Evolutionary conservation across 2,797 vertebrate genomes (phyloP).

Genomic region (Pogoniulus pusillus): DNA sequence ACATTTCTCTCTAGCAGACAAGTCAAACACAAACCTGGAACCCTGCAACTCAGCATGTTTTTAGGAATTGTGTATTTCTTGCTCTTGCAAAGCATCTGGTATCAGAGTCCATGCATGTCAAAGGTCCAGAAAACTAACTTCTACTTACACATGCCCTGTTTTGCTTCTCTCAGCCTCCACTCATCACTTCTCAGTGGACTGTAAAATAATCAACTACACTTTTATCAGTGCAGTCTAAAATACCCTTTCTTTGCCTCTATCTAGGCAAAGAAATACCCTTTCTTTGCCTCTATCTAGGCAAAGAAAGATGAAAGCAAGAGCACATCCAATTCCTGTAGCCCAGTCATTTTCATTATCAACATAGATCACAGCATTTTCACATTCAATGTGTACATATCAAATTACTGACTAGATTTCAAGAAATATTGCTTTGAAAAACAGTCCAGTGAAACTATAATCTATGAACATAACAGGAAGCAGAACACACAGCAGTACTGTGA

Average conservation of each 20-base stretch:
- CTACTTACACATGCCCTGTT: neutral
- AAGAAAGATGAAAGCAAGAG: neutral
- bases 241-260: neutral
- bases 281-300: too few relatives aligned
- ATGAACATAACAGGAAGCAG: neutral
- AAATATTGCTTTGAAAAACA: neutral
- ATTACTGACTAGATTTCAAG: neutral
- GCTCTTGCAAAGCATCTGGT: neutral
- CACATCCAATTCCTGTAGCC: fast-evolving
- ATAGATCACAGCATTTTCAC: neutral
- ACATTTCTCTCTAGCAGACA: neutral
- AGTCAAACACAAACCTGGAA: neutral
- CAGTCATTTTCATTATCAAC: neutral
- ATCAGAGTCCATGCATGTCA: neutral
- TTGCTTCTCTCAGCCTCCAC: neutral
- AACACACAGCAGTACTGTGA: neutral
- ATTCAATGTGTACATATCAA: fast-evolving
- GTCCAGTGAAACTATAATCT: neutral
- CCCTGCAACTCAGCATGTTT: neutral
- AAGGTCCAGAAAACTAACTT: neutral
- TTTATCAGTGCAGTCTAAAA: neutral
- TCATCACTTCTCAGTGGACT: neutral
- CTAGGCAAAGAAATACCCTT: neutral
- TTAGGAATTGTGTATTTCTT: neutral
- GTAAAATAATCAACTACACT: neutral